These are phyloP conservation scores for Nothocercus julius DNA, from an alignment of 2,113 vertebrate species.

Conservation along the genomic window DNA sequence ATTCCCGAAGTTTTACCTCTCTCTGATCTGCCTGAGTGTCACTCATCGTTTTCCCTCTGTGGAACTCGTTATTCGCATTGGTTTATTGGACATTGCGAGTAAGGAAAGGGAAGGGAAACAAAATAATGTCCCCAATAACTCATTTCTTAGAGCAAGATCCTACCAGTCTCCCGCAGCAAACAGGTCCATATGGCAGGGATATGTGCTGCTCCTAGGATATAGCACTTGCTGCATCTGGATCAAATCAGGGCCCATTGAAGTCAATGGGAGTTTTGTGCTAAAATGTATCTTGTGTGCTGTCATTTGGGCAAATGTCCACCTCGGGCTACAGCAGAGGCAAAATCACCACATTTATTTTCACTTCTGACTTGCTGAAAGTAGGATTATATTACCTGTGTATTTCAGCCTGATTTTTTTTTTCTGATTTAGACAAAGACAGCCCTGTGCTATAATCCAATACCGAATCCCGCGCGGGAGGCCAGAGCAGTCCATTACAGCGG, in stretches of 20 bases:
- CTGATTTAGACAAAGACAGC: constrained; percentile 46
- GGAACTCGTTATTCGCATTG: not conserved
- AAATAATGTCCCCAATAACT: not conserved
- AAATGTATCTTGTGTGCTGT: constrained; percentile 9
- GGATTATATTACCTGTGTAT: constrained; percentile 54
- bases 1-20: not conserved
- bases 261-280: constrained; percentile 36
- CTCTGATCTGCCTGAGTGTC: not conserved
- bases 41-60: not conserved
- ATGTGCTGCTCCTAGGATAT: not conserved
- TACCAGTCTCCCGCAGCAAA: not conserved
- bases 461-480: not conserved
- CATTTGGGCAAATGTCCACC: constrained; percentile 37
- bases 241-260: not conserved
- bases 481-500: constrained; percentile 22
- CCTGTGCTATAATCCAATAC: constrained; percentile 37
- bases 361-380: constrained; percentile 54
- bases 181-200: not conserved
- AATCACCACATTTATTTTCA: constrained; percentile 55
- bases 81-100: not conserved
- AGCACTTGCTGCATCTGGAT: constrained; percentile 22
- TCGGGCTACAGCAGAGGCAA: constrained; percentile 24
- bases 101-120: not conserved
- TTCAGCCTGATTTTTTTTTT: constrained; percentile 61
- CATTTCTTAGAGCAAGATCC: not conserved